These are phyloP conservation scores for Equus quagga DNA, from an alignment of 2,113 vertebrate species.

Conservation along the genomic window DNA sequence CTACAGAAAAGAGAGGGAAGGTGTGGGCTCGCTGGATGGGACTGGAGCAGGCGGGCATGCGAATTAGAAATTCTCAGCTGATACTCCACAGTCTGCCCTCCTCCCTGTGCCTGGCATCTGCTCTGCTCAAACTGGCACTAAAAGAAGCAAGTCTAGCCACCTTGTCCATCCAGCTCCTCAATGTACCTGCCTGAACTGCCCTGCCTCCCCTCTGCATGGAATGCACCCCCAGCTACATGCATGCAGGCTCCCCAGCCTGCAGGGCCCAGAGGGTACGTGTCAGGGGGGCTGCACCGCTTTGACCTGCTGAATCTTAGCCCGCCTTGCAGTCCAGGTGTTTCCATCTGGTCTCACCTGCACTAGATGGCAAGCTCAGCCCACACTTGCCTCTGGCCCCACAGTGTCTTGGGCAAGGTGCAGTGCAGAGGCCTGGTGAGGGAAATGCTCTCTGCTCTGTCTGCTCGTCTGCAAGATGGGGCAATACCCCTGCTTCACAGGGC, in stretches of 20 bases:
- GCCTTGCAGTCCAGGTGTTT: background rate
- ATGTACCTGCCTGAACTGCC: background rate
- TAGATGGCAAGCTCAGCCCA: background rate
- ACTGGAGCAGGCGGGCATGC: rapidly evolving
- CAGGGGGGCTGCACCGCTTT: background rate
- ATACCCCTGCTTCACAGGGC: background rate
- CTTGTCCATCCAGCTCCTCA: background rate
- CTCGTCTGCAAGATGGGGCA: background rate
- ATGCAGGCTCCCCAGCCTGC: no score
- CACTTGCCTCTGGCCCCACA: background rate
- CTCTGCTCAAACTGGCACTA: background rate
- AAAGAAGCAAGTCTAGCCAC: no score
- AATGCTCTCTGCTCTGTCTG: background rate
- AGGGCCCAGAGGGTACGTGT: background rate
- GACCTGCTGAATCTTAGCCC: background rate
- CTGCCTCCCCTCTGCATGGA: background rate
- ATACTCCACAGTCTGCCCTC: background rate
- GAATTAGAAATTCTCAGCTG: background rate
- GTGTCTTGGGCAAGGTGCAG: background rate
- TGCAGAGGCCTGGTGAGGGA: background rate
- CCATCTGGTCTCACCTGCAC: background rate
- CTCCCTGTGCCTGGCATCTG: background rate
- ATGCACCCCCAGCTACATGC: background rate
- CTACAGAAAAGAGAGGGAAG: background rate
- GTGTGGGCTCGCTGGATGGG: background rate